Base-by-base conservation (phyloP, 2,797 vertebrate species). In the Amazonetta brasiliensis region DNA sequence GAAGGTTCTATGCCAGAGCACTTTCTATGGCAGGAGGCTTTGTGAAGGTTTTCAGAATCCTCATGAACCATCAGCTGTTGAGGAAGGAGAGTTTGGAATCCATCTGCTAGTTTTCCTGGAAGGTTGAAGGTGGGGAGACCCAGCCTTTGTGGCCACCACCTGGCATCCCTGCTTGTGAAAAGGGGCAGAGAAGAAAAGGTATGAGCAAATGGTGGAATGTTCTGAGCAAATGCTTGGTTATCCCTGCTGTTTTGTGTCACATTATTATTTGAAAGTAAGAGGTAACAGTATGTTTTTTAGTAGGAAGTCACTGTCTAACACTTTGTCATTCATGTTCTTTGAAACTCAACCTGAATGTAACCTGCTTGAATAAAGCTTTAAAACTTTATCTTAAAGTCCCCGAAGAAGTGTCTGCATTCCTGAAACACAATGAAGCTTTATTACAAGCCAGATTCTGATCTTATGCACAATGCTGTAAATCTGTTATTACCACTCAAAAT, bases 361-460 rank as follows among this genome's bases (percentile, higher is more conserved):
- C 50, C 80, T 94, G 77, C 48, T 58, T 90, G 87, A 92, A 92
- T 71, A 90, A 82, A 94, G 31, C 44, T 71, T 48, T 92, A 79
- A 94, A 94, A 64, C 50, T 92, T 95, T 85, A 83, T 90, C 81
- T 68, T 89, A 56, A 81, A 91, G 22, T 64, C 77, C 52, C 71
- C 28, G 31, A 87, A 94, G 58, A 78, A 71, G 31, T 22, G 7
- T 89, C 83, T 89, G 84, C 39, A 23, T 14, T 95, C 62, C 50
- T 77, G 72, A 89, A 94, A 78, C 41, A 60, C 9, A 43, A 0
- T 2, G 21, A 58, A 89, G 59, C 59, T 88, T 91, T 88, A 69
- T 93, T 73, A 66, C 3, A 16, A 94, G 50, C 33, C 31, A 26
- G 43, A 50, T 79, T 91, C 71, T 74, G 59, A 71, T 89, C 44